A percentile compares a stretch with the other conserved stretches of the same genome.
Evolutionary conservation across 2,888 invertebrate species (phyloP).

Genomic region (Tetranychus piercei): DNA sequence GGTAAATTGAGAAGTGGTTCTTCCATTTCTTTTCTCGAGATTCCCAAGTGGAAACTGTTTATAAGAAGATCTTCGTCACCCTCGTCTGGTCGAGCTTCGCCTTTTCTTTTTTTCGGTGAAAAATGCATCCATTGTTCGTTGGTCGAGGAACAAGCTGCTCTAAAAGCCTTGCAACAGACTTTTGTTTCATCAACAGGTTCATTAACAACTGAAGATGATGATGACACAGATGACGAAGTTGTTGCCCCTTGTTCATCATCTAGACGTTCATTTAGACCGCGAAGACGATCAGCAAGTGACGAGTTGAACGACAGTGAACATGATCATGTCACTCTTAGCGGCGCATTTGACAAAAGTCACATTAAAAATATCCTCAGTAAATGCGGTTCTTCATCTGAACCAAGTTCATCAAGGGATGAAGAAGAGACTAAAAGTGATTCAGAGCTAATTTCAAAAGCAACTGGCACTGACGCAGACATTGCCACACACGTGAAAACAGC

Average conservation of each 20-base stretch:
- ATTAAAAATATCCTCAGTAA: background rate
- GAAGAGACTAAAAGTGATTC: background rate
- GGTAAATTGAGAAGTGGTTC: background rate
- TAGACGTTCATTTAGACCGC: background rate
- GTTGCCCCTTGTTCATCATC: background rate
- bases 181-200: background rate
- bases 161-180: background rate
- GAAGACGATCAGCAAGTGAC: background rate
- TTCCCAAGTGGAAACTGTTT: constrained; percentile 23
- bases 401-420: background rate
- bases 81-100: background rate
- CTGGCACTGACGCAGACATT: background rate
- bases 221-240: background rate
- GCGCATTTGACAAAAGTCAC: background rate
- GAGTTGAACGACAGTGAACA: background rate
- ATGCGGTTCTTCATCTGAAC: background rate
- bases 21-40: constrained; percentile 16
- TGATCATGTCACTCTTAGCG: background rate
- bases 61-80: constrained; percentile 18
- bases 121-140: background rate
- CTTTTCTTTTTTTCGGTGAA: background rate
- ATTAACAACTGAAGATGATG: background rate
- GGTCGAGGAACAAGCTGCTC: background rate
- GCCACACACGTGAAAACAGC: background rate
- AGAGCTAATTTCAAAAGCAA: background rate